Conservation (phyloP, 1,140 invertebrate genomes). For the Pissodes strobi region DNA sequence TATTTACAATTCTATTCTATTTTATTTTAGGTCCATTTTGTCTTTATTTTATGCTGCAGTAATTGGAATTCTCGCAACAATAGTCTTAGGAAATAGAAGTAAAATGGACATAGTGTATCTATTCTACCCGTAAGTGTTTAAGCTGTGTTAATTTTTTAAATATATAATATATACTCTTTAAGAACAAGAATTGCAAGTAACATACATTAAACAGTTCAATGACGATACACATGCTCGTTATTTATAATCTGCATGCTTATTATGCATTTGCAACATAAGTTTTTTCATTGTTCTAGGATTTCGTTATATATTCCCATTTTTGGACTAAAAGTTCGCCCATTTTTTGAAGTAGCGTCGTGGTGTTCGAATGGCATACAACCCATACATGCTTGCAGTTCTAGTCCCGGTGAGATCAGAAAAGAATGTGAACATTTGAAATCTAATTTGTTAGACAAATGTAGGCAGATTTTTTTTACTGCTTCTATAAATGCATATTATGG, state of each 20-base stretch:
- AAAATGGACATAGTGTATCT: slow-evolving; percentile 78
- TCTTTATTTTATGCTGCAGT: slow-evolving; percentile 36
- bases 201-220: too few relatives aligned
- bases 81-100: slow-evolving; percentile 59
- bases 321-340: slow-evolving; percentile 72
- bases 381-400: slow-evolving; percentile 67
- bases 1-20: too few relatives aligned
- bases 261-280: too few relatives aligned
- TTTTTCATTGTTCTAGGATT: slow-evolving; percentile 61
- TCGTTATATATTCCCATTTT: slow-evolving; percentile 86
- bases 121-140: slow-evolving; percentile 85
- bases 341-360: slow-evolving; percentile 66
- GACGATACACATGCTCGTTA: too few relatives aligned
- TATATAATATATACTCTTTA: too few relatives aligned
- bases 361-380: slow-evolving; percentile 48
- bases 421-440: slow-evolving; percentile 83
- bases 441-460: slow-evolving; percentile 88
- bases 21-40: slow-evolving; percentile 47
- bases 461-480: slow-evolving; percentile 88
- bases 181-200: too few relatives aligned
- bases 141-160: too few relatives aligned
- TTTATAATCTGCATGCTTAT: too few relatives aligned
- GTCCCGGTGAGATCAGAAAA: slow-evolving; percentile 71
- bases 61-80: slow-evolving; percentile 16
- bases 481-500: slow-evolving; percentile 89